Evolutionary conservation across 2,113 vertebrate genomes (phyloP), one percentile per base, ranked within the genome.

Genomic region (Motacilla alba): DNA sequence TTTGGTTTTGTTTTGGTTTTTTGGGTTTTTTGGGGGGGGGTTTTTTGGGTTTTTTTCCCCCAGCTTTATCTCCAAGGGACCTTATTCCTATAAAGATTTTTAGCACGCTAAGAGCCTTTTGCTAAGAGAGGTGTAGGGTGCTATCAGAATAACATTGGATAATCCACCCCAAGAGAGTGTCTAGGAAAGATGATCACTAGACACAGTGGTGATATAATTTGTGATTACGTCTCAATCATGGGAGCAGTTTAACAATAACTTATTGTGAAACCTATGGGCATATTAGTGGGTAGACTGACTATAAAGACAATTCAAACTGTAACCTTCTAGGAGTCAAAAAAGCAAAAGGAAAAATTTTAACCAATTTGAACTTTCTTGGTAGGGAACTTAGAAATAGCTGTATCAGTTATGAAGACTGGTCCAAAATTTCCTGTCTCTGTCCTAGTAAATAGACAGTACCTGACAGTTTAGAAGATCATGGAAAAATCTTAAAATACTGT

Each of bases 1-100:
- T 9, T 3, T 1, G 15, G 3, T 43, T 43, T 43, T 43, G 15
- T 43, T 43, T 43, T 43, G 41, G 41, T 43, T 16, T 43, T 35
- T 35, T 35, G 35, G 35, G 35, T 39, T 16, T 26, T 19, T 15
- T 6, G 2, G n/a, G n/a, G n/a, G n/a, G n/a, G n/a, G n/a, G n/a
- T n/a, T n/a, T n/a, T 15, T 13, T 5, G 27, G 31, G 2, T 15
- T 24, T n/a, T 30, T 11, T 5, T 0, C 8, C 17, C 12, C 9
- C 1, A 1, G 28, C 17, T 64, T 81, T 63, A 69, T 47, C 30
- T 93, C 28, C 30, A 55, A 59, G 30, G 43, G 41, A 72, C 53
- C 18, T 79, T 70, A 47, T 11, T 63, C 22, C 44, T n/a, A 10
- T 44, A 59, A 35, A 27, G 3, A 4, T 68, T 81, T 80, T 69